These are phyloP conservation scores for Drosophila repletoides DNA, from an alignment of 1,140 invertebrate genomes.

Conservation along the genomic window DNA sequence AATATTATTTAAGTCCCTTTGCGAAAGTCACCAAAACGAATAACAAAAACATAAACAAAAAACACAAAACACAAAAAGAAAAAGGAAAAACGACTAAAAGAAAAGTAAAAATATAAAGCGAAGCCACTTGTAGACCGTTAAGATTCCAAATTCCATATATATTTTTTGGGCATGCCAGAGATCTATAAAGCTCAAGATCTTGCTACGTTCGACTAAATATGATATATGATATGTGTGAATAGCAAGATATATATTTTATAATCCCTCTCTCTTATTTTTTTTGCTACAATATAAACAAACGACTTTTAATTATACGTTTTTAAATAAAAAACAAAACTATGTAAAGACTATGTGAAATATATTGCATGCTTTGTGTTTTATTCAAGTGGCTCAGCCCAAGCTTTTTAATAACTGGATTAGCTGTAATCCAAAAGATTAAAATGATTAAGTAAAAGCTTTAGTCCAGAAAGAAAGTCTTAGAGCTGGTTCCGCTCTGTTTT, in stretches of 20 bases:
- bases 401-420: too few relatives aligned
- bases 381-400: background rate
- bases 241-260: conserved; percentile 21
- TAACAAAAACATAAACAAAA: conserved; percentile 4
- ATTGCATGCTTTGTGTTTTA: background rate
- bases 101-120: conserved; percentile 29
- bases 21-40: conserved; percentile 55
- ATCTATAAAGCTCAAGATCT: conserved; percentile 8
- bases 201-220: background rate
- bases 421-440: too few relatives aligned
- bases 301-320: conserved; percentile 48
- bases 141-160: conserved; percentile 28
- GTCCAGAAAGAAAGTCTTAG: too few relatives aligned
- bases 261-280: conserved; percentile 30
- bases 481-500: too few relatives aligned
- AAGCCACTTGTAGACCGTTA: conserved; percentile 64
- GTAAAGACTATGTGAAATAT: conserved; percentile 6
- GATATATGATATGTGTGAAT: conserved; percentile 6
- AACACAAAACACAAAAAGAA: conserved; percentile 18
- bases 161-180: conserved; percentile 16
- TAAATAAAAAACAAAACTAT: conserved; percentile 35
- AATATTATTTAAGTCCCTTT: conserved; percentile 59
- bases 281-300: conserved; percentile 44
- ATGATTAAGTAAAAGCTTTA: too few relatives aligned
- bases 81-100: conserved; percentile 1